A percentile compares a stretch with the other conserved stretches of the same genome.
These are phyloP conservation scores for Arvicanthis niloticus DNA, from an alignment of 2,113 vertebrate species.

Conservation along the genomic window DNA sequence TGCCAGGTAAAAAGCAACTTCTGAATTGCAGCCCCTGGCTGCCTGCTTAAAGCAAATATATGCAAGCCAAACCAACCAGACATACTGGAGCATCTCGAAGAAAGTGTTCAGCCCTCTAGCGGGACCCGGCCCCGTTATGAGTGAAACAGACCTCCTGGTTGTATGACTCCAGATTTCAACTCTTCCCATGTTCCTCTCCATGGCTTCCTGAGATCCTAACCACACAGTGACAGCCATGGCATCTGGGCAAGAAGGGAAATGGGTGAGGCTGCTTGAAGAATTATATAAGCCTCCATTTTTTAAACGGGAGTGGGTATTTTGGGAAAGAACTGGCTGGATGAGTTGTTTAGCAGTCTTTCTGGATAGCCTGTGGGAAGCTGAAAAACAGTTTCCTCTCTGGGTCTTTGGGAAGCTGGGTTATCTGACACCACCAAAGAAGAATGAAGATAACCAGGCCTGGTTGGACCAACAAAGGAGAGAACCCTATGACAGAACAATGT, in stretches of 20 bases:
- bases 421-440: background rate
- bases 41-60: background rate
- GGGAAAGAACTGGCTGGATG: slow-evolving; percentile 62
- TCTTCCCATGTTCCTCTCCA: background rate
- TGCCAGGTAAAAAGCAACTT: background rate
- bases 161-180: background rate
- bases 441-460: background rate
- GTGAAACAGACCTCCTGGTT: background rate
- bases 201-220: background rate
- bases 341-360: background rate
- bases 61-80: background rate
- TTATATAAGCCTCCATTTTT: slow-evolving; percentile 78
- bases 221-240: slow-evolving; percentile 4
- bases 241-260: slow-evolving; percentile 34
- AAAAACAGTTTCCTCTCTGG: background rate
- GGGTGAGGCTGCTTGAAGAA: slow-evolving; percentile 45
- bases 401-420: background rate
- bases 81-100: background rate
- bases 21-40: background rate
- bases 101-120: background rate
- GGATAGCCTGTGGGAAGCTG: background rate
- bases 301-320: slow-evolving; percentile 69
- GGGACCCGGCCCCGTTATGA: background rate
- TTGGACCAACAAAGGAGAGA: background rate
- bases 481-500: fast-evolving